Evolutionary conservation across 2,888 invertebrate species (phyloP), one percentile per base, ranked within the genome.

Genomic region (Philhelius pedissequus): DNA sequence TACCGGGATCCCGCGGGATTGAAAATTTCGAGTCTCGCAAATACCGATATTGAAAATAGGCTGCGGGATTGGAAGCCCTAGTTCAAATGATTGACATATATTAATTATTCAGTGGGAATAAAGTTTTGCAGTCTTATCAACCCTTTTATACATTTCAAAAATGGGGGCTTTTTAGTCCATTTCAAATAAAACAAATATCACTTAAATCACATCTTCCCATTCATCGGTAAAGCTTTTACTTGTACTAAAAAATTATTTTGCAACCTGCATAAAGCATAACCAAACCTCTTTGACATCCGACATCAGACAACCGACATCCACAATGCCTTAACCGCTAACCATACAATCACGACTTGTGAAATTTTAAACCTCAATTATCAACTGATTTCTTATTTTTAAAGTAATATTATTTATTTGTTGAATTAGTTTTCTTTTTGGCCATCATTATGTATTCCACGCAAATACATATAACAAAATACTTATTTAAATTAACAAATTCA

Each of bases 381-480:
- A 38, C 15, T 56, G 54, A 32, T 30, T 30, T 32, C 20, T 38
- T 38, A 50, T 70, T 76, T 56, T 27, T 70, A 56, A 45, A 76
- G 58, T 60, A 58, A 18, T 35, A 45, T n/a, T n/a, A n/a, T 76
- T 81, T 70, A 76, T 81, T 81, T 64, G 30, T 76, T 35, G 9
- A 35, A 20, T 56, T 56, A 81, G 15, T 22, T 62, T 56, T 69
- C 11, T 11, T 27, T 48, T n/a, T n/a, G n/a, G n/a, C n/a, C n/a
- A 11, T 60, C n/a, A 13, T 25, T 25, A 45, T 35, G 25, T 38
- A n/a, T 56, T 43, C 35, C 15, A 50, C 27, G 15, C 32, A 54
- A 54, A 50, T 20, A 30, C 13, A 3, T 9, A 5, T 30, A 52
- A 54, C 66, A 60, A 11, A 30, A 11, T 15, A 25, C n/a, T n/a